phyloP scores from a whole-genome alignment of 1,140 invertebrate genomes.

The Hyposmocoma kahamanoa region DNA sequence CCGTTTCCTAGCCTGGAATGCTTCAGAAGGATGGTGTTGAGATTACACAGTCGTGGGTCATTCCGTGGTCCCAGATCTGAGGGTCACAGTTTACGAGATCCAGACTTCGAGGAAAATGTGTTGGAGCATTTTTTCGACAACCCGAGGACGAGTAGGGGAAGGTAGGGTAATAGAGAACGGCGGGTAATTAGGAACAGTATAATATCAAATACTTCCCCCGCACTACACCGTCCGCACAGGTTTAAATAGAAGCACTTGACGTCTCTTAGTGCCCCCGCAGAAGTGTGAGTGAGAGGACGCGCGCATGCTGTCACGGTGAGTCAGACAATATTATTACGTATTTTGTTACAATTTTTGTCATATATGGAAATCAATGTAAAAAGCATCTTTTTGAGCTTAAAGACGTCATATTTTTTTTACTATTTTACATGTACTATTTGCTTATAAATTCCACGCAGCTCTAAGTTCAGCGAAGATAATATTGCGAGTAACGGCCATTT shows the following conservation, averaged over 20 bases:
- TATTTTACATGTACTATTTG: conserved; percentile 7
- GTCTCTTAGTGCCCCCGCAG: conserved; percentile 4
- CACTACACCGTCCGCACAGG: background rate
- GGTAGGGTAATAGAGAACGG: background rate
- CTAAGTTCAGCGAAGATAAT: conserved; percentile 12
- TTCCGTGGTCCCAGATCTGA: too few relatives aligned
- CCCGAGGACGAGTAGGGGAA: too few relatives aligned
- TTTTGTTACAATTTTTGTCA: conserved; percentile 14
- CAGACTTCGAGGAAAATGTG: too few relatives aligned
- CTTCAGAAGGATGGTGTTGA: too few relatives aligned
- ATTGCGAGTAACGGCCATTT: conserved; percentile 11
- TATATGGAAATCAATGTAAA: conserved; percentile 7
- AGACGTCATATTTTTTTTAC: conserved; percentile 9
- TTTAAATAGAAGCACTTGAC: background rate
- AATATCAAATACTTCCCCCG: background rate
- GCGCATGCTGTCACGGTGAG: conserved; percentile 13
- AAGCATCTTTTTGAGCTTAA: conserved; percentile 8
- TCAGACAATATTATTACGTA: conserved; percentile 10
- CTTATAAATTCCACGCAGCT: conserved; percentile 9
- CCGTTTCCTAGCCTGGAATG: too few relatives aligned
- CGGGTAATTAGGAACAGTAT: background rate
- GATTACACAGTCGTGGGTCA: too few relatives aligned
- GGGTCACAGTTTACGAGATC: too few relatives aligned
- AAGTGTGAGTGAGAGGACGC: conserved; percentile 7
- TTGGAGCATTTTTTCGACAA: too few relatives aligned